Evolutionary conservation across 2,888 invertebrate species (phyloP), one percentile per base, ranked within the genome.

Genomic region (Lycia hirtaria): DNA sequence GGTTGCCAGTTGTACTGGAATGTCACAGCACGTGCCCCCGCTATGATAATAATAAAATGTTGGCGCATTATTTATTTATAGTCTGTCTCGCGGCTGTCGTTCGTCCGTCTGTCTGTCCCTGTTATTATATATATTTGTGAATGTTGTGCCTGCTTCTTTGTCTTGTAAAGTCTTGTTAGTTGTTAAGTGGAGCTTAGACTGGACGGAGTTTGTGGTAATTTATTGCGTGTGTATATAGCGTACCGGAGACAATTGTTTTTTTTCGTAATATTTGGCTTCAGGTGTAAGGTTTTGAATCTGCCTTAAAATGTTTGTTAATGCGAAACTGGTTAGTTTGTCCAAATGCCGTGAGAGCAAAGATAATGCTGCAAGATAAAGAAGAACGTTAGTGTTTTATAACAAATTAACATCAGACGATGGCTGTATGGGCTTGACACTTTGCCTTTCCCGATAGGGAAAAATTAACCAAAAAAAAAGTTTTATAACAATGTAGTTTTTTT

Each of bases 11-110:
- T 55, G 55, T 47, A 56, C 62, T 57, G 87, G 90, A 88, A 89
- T 90, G 89, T 86, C 83, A 73, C 78, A 85, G 85, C 91, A 90
- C 90, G 90, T 89, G 91, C 88, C 82, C 83, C 76, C 78, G 78
- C 85, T 83, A 87, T 88, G 88, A 92, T 90, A 89, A 92, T 90
- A 91, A 91, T 90, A 90, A 90, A 88, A 91, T 90, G 88, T 88
- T 90, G 87, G 88, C 89, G 90, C 89, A 90, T 91, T 89, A 90
- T 88, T 90, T 91, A 91, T 92, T 91, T 91, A 92, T 92, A 91
- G 90, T 81, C 76, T 79, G 85, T 85, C 86, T 87, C 83, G 88
- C 90, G 89, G 89, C 90, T 91, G 91, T 91, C 91, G 90, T 81
- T 84, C 87, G 88, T 88, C 85, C 83, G 89, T 89, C 87, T 83